These are phyloP conservation scores for Clusia tigrina DNA, from an alignment of 2,888 invertebrate genomes.

Conservation along the genomic window DNA sequence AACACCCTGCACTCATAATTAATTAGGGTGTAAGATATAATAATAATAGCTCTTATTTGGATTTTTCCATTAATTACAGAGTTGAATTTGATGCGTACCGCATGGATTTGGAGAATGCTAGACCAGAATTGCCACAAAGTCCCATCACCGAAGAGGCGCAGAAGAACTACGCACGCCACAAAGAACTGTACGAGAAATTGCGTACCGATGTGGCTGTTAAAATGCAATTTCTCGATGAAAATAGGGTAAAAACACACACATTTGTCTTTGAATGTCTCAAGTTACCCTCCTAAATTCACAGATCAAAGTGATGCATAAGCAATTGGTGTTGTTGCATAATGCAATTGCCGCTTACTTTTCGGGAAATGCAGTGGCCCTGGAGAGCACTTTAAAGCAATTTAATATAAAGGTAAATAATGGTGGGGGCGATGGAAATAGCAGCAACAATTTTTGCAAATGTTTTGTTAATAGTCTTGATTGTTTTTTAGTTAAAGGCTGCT, in stretches of 20 bases:
- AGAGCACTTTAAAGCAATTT: slow-evolving; percentile 94
- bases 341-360: slow-evolving; percentile 97
- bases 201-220: slow-evolving; percentile 94
- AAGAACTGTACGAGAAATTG: slow-evolving; percentile 90
- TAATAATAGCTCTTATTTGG: not conserved
- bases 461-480: slow-evolving; percentile 3
- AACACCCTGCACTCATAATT: no score
- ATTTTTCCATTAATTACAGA: slow-evolving; percentile 64
- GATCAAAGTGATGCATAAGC: slow-evolving; percentile 99
- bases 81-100: slow-evolving; percentile 98
- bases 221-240: slow-evolving; percentile 95
- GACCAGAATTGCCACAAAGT: slow-evolving; percentile 67
- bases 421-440: slow-evolving; percentile 24
- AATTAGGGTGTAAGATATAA: not conserved
- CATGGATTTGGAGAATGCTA: slow-evolving; percentile 87
- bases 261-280: not conserved
- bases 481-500: slow-evolving; percentile 70
- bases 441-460: no score
- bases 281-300: slow-evolving; percentile 61
- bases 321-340: slow-evolving; percentile 93
- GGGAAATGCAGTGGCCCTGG: slow-evolving; percentile 92
- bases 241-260: slow-evolving; percentile 74
- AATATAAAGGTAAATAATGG: slow-evolving; percentile 91
- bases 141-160: slow-evolving; percentile 81
- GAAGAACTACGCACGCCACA: slow-evolving; percentile 82